Percentiles rank a stretch among this genome's conserved stretches.
Conservation (phyloP, 30 jellyfish, hydroid and myxozoan species). For the Phacellophora camtschatica region DNA sequence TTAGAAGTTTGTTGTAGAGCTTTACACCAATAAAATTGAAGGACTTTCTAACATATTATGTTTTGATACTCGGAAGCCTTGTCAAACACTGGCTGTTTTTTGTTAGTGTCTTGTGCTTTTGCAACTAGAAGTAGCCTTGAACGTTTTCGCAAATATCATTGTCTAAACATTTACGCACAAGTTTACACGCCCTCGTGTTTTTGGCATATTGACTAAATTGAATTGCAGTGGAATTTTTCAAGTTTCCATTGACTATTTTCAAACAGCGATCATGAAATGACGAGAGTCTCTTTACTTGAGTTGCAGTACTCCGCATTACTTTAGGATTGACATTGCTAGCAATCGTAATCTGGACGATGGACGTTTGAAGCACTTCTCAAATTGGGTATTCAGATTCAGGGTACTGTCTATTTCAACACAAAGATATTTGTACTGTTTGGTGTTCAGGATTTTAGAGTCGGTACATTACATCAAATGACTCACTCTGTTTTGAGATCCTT, state of each 20-base stretch:
- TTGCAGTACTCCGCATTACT: too few relatives aligned
- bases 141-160: not conserved
- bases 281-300: too few relatives aligned
- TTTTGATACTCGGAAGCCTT: slow-evolving; percentile 42
- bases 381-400: not conserved
- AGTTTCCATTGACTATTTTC: too few relatives aligned
- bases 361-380: not conserved
- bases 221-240: not conserved
- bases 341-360: not conserved
- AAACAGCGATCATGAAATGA: too few relatives aligned
- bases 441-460: not conserved
- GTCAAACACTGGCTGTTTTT: slow-evolving; percentile 1
- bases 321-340: too few relatives aligned
- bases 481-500: slow-evolving; percentile 6
- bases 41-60: slow-evolving; percentile 27
- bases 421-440: not conserved
- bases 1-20: slow-evolving; percentile 33
- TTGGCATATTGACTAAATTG: not conserved
- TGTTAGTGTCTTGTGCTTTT: slow-evolving; percentile 1
- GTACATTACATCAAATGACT: slow-evolving; percentile 1
- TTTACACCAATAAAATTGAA: slow-evolving; percentile 34
- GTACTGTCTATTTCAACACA: slow-evolving; percentile 5
- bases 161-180: not conserved
- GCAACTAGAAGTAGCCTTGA: not conserved
- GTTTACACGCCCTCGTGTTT: not conserved